Evolutionary conservation across 2,113 vertebrate genomes (phyloP), one percentile per base, ranked within the genome.

Genomic region (Perognathus longimembris): DNA sequence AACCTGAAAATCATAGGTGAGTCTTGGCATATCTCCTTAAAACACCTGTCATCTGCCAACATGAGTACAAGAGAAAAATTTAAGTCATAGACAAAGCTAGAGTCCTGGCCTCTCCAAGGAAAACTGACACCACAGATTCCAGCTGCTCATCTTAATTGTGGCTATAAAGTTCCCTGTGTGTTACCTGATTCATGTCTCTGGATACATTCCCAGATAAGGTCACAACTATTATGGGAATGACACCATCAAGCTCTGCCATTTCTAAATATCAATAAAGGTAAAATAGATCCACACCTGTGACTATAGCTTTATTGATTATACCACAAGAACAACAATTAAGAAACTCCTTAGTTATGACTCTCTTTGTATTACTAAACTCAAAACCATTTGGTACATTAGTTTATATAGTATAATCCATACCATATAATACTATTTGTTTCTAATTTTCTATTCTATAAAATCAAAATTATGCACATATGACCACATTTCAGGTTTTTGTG

Each of bases 401-500:
- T 87, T 79, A 38, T 45, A 42, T n/a, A 63, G 87, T 67, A 76
- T 4, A 71, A 63, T 30, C 45, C 38, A 70, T 69, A 88, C 86
- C 70, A 59, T 0, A 3, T 34, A 64, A 85, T 92, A 88, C 73
- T 88, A 91, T 28, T 20, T 21, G 22, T 63, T 90, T 85, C 70
- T 88, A 79, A 89, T 90, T 85, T 64, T 88, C 69, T 93, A 86
- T 74, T 20, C 79, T 93, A 91, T n/a, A 74, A 83, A 89, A 83
- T 79, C 40, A 93, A 79, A 94, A 64, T 95, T 88, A 67, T 2
- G 24, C 69, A 85, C 5, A 74, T n/a, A 18, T 45, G 70, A n/a
- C n/a, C n/a, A n/a, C n/a, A n/a, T n/a, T n/a, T n/a, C n/a, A n/a
- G n/a, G n/a, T n/a, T n/a, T n/a, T n/a, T n/a, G n/a, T n/a, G n/a